These are phyloP conservation scores for Microctonus aethiopoides DNA, from an alignment of 2,888 invertebrate genomes.

Conservation along the genomic window DNA sequence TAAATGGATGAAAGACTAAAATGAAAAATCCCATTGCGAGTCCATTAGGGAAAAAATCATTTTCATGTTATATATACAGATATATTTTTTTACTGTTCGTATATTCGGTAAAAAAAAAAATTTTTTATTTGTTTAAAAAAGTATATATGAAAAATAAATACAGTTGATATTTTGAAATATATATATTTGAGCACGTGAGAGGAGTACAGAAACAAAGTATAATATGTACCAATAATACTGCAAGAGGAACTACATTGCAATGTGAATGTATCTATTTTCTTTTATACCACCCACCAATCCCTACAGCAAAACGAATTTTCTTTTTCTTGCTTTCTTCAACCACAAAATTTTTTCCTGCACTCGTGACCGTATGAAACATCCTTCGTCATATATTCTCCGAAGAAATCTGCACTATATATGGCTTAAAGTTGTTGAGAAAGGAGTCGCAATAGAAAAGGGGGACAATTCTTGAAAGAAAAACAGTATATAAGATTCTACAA, in stretches of 20 bases:
- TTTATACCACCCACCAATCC: background rate
- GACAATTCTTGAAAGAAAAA: no score
- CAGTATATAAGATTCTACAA: no score
- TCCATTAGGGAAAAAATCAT: conserved; percentile 59
- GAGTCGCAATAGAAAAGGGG: background rate
- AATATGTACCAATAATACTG: background rate
- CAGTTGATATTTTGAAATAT: background rate
- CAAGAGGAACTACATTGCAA: conserved; percentile 20
- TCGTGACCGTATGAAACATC: no score
- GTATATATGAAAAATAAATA: conserved; percentile 23
- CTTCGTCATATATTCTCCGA: conserved; percentile 8
- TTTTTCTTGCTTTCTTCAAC: background rate
- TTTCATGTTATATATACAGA: conserved; percentile 49
- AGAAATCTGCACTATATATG: conserved; percentile 10
- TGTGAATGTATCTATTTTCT: conserved; percentile 22
- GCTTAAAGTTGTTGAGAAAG: background rate
- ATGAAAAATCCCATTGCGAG: conserved; percentile 51
- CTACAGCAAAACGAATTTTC: background rate
- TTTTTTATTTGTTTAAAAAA: conserved; percentile 26
- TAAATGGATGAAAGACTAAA: conserved; percentile 37
- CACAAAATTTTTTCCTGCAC: no score
- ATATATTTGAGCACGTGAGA: background rate
- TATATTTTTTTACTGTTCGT: background rate
- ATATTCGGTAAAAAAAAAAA: background rate
- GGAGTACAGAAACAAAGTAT: background rate